These are phyloP conservation scores for Dorcus hopei DNA, from an alignment of 2,888 invertebrate genomes.

Conservation along the genomic window DNA sequence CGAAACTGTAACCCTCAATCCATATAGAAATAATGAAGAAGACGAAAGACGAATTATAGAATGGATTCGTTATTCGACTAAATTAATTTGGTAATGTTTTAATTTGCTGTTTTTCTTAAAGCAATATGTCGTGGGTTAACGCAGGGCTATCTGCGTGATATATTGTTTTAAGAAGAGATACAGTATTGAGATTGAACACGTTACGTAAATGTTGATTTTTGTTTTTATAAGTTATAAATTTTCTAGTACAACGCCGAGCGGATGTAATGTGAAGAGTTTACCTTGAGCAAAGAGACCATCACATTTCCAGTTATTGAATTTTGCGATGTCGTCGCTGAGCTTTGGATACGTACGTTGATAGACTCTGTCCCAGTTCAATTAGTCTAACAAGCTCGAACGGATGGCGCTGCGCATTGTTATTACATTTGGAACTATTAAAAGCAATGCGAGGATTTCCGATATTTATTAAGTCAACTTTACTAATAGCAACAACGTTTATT, in stretches of 20 bases:
- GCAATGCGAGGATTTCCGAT: neutral
- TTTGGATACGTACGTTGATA: neutral
- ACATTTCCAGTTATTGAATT: neutral
- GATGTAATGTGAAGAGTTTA: no score
- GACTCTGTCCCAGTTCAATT: slow-evolving; percentile 1
- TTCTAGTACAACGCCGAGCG: no score
- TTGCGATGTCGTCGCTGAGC: neutral
- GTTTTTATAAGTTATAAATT: no score
- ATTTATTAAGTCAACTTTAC: slow-evolving; percentile 1
- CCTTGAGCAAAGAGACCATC: neutral
- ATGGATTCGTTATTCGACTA: no score
- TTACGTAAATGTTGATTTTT: no score
- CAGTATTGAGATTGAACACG: no score
- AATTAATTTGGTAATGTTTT: neutral
- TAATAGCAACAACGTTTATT: neutral
- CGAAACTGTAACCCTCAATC: neutral
- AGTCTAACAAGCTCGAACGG: neutral
- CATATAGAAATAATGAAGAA: no score
- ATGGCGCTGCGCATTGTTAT: neutral
- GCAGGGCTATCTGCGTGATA: no score
- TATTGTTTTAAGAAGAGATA: no score
- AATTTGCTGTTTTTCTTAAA: neutral
- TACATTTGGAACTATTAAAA: slow-evolving; percentile 1
- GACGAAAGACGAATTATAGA: no score
- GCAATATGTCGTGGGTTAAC: no score